Evolutionary conservation across 1,140 invertebrate genomes (phyloP).

Genomic region (Anthonomus grandis): DNA sequence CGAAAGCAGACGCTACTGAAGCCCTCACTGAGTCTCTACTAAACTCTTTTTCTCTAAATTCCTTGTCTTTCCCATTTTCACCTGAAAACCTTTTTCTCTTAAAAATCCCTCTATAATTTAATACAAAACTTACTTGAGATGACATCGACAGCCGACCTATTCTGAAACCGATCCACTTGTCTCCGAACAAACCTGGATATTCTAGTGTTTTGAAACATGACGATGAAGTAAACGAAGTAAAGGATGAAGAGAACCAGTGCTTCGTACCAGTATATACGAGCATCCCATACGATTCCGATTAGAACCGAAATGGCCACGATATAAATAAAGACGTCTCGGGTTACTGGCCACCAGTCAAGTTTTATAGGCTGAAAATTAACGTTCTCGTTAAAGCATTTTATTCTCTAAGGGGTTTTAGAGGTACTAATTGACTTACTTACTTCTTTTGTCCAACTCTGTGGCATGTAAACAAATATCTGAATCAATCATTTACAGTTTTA

Average conservation of each 20-base stretch:
- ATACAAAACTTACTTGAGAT: not conserved
- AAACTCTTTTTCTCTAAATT: constrained; percentile 11
- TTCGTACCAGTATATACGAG: constrained; percentile 75
- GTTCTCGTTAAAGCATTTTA: too few relatives aligned
- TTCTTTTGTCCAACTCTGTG: too few relatives aligned
- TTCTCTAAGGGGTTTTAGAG: too few relatives aligned
- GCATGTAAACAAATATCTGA: too few relatives aligned
- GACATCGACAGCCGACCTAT: constrained; percentile 7
- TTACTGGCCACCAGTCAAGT: constrained; percentile 79
- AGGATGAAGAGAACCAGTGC: constrained; percentile 64
- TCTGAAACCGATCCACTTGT: constrained; percentile 10
- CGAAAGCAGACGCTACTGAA: constrained; percentile 28
- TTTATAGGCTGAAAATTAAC: constrained; percentile 66
- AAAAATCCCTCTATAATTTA: not conserved
- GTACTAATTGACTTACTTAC: too few relatives aligned
- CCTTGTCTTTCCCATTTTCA: constrained; percentile 9
- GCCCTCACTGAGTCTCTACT: constrained; percentile 17
- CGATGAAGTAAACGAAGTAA: constrained; percentile 63
- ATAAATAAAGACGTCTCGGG: constrained; percentile 81
- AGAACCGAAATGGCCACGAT: constrained; percentile 71
- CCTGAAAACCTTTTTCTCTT: constrained; percentile 7
- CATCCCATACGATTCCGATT: constrained; percentile 76
- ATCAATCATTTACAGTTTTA: too few relatives aligned
- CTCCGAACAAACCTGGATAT: constrained; percentile 41
- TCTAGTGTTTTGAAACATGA: constrained; percentile 58